Percentiles rank a stretch among this genome's conserved stretches.
phyloP scores from a whole-genome alignment of 1,140 invertebrate genomes.

The Drosophila dunni region DNA sequence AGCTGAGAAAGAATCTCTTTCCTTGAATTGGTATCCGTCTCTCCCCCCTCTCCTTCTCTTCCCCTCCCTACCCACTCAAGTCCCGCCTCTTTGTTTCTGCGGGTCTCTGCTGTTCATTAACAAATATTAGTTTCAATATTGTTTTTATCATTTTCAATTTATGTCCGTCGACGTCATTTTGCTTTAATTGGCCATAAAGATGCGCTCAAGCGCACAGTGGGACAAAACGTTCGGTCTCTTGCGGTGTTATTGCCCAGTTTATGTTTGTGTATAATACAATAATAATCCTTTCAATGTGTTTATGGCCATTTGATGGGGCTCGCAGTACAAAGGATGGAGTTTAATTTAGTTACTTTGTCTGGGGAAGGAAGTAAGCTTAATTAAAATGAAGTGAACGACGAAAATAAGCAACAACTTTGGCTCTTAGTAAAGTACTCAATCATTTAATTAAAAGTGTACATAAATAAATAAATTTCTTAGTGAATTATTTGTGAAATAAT shows the following conservation, averaged over 20 bases:
- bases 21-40: slow-evolving; percentile 14
- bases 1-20: not conserved
- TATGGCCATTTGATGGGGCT: too few species aligned
- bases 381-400: too few species aligned
- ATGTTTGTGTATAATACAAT: too few species aligned
- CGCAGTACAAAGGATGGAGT: too few species aligned
- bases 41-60: not conserved
- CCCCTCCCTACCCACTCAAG: not conserved
- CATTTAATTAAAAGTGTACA: too few species aligned
- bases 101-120: slow-evolving; percentile 67
- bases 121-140: slow-evolving; percentile 76
- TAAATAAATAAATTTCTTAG: too few species aligned
- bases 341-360: too few species aligned
- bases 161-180: slow-evolving; percentile 40
- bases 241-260: not conserved
- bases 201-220: slow-evolving; percentile 17
- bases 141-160: slow-evolving; percentile 80
- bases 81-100: slow-evolving; percentile 48
- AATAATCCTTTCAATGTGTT: too few species aligned
- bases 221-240: not conserved
- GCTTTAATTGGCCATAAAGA: slow-evolving; percentile 55
- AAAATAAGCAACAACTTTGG: too few species aligned
- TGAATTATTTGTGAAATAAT: too few species aligned
- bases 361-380: too few species aligned
- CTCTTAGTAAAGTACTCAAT: too few species aligned